Evolutionary conservation across 2,888 invertebrate species (phyloP), one percentile per base, ranked within the genome.

Genomic region (Tiliacea citrago): DNA sequence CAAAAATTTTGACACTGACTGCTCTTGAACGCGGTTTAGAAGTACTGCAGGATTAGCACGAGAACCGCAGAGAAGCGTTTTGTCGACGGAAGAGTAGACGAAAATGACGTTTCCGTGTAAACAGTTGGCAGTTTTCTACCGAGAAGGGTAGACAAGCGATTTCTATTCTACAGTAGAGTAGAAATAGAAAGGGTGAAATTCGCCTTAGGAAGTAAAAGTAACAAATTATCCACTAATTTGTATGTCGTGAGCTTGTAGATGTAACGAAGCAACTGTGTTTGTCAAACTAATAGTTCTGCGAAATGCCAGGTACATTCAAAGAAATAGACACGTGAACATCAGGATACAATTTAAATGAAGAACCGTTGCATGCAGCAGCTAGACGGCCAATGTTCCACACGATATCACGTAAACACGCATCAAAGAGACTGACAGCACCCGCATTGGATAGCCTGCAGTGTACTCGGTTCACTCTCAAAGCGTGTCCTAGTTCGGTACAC

Each of bases 391-490:
- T 75, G 77, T 81, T 77, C 65, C 73, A 70, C 74, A 69, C 78
- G 68, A 72, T 70, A 74, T 65, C 76, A 79, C 69, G 78, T 82
- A 78, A 87, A 86, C 82, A 86, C 61, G 69, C 81, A 67, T 87
- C 80, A 88, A 88, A 88, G 84, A 66, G 71, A 77, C 78, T 81
- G 86, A 80, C 74, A 75, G 74, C 80, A 84, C 84, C 81, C 84
- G 87, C 85, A 87, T 86, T 79, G 76, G 81, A 79, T 82, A 83
- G 77, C 81, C 79, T 81, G 86, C 87, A 86, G 83, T 80, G 79
- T 67, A 67, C 81, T 83, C 79, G 81, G 86, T 88, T 87, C 87
- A 84, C 89, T 88, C 84, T 90, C 88, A 91, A 89, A 89, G 92
- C 86, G 85, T 77, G 89, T 86, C 88, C 90, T 84, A 89, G 85